Evolutionary conservation across 2,797 vertebrate species (phyloP), one percentile per base, ranked within the genome.

Genomic region (Sebastes minor): DNA sequence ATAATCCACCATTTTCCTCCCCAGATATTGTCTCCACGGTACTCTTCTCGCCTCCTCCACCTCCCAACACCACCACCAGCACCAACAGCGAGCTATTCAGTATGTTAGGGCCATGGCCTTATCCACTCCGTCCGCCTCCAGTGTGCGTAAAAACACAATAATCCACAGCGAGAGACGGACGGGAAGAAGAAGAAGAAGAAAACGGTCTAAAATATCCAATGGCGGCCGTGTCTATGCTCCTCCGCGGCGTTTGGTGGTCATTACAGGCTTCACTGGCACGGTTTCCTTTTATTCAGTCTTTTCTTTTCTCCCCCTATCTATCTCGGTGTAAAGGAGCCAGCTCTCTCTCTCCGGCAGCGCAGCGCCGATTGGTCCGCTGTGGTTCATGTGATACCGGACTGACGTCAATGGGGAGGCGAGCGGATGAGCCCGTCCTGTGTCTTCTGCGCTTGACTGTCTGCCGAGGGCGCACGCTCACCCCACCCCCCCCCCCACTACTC

Each of bases 321-420:
- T 93, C 92, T 94, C 56, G 81, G 90, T 93, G 89, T 95, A 89
- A 86, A 94, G 92, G 94, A 96, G 95, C 90, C 93, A 95, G 91
- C 89, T 49, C 38, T 16, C 35, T 38, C 90, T 92, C 92, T 94
- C 88, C 88, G 86, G 73, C 78, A 88, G 92, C 78, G 83, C 64
- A 78, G 82, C 65, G 87, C 93, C 86, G 96, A 97, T 98, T 97
- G 97, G 97, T 89, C 94, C 94, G 86, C 84, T 23, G 82, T 78
- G 75, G 93, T 93, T 95, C 97, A 98, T 92, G 97, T 98, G 97
- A 96, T 90, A 89, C 95, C 80, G 86, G 90, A 93, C 94, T 98
- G 97, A 98, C 97, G 97, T 98, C 97, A 98, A 98, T 97, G 94
- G 97, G 86, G 94, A 95, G 95, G 93, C 86, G 72, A 96, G 92